A percentile compares a stretch with the other conserved stretches of the same genome.
Conservation (phyloP, 1,140 invertebrate species). For the Hermatobates lingyangjiaoensis region DNA sequence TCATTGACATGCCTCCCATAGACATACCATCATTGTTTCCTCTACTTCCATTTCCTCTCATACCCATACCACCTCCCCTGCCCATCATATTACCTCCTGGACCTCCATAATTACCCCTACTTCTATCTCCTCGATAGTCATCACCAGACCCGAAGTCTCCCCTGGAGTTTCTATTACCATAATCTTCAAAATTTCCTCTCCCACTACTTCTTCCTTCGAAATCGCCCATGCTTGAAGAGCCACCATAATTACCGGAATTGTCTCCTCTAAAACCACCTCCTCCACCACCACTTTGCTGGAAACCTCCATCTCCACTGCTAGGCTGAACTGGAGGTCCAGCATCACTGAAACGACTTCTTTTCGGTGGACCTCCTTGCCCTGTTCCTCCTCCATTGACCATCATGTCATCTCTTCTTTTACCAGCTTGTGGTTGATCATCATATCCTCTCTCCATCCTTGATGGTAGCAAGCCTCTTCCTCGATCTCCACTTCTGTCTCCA, state of each 20-base stretch:
- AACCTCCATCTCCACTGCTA: background rate
- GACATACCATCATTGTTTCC: no score
- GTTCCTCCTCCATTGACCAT: no score
- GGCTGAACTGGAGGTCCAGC: background rate
- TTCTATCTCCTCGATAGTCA: background rate
- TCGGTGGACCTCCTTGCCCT: no score
- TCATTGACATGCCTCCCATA: no score
- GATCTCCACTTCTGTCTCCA: background rate
- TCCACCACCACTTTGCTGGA: background rate
- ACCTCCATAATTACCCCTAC: background rate
- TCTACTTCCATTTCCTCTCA: no score
- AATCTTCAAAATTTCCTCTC: background rate
- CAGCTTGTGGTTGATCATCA: background rate
- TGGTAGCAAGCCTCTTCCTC: background rate
- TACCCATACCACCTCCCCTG: background rate
- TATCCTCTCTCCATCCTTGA: no score
- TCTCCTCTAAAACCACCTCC: background rate
- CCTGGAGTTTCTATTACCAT: no score
- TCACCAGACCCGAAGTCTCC: background rate
- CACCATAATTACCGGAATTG: background rate
- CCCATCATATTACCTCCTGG: background rate
- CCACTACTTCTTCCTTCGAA: background rate
- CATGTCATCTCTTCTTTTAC: background rate
- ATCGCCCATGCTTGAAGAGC: background rate
- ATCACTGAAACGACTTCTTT: background rate